Evolutionary conservation across 2,888 invertebrate species (phyloP), one percentile per base, ranked within the genome.

Genomic region (Tipula unca): DNA sequence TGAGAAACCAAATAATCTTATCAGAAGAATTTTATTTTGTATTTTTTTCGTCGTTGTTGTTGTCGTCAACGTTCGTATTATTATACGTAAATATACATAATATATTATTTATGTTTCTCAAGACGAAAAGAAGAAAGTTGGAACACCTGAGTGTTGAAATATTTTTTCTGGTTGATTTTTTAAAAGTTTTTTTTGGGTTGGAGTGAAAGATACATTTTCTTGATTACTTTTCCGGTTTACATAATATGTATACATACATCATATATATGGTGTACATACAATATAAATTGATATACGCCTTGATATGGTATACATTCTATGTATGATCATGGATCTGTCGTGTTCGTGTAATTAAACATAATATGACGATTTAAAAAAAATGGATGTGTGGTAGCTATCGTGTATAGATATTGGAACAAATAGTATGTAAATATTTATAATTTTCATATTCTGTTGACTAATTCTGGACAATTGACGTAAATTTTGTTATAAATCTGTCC

Each of bases 1-100:
- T 69, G 69, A n/a, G n/a, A 69, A 69, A 69, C 69, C 69, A 69
- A 69, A 69, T 25, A 69, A 69, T 69, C 69, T 69, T 69, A 69
- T 69, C 69, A 69, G 69, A 69, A 69, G 69, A 69, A 69, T 69
- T 69, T 69, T n/a, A n/a, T n/a, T n/a, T n/a, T n/a, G n/a, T n/a
- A n/a, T 69, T 69, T 20, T 69, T 20, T 25, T 10, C 13, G 69
- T 69, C 69, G 25, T 69, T 20, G 20, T 54, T n/a, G 17, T 48
- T 17, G 48, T 48, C 48, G 25, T 13, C 20, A 25, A 2, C 69
- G 13, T 69, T 69, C 69, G 69, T 69, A n/a, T 69, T 69, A 25
- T 69, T 54, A 69, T 10, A 25, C 25, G 69, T 69, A 69, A 25
- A 3, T 48, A 17, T n/a, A n/a, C n/a, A n/a, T 39, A 32, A 6